Evolutionary conservation across 2,888 invertebrate genomes (phyloP), one percentile per base, ranked within the genome.

Genomic region (Charanyca ferruginea): DNA sequence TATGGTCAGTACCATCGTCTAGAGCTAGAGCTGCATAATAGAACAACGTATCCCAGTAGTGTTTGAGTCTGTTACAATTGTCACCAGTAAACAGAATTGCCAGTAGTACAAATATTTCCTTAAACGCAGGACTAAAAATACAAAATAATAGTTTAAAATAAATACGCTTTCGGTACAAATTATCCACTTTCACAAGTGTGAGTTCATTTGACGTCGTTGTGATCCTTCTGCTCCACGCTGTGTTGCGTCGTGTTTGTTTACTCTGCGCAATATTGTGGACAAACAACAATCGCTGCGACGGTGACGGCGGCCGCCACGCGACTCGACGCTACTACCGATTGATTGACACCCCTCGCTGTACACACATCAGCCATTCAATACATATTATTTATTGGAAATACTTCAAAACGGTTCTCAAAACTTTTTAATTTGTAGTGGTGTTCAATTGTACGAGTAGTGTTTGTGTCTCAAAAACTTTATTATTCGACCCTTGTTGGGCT

Each of bases 261-360:
- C 32, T 8, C 52, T 16, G 55, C 28, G 59, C 86, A 35, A 48
- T 62, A 32, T 49, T 89, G 87, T 88, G 88, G 89, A 85, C 88
- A 86, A 87, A 87, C 85, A 81, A n/a, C n/a, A n/a, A n/a, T n/a
- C n/a, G n/a, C n/a, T n/a, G 87, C 85, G 91, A 89, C 88, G 90
- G 91, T 91, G 73, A 82, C 52, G 51, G 84, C 85, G 91, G 85
- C 92, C 60, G 72, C 68, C 66, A 92, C 93, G 93, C 87, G 93
- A 16, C 82, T 47, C 83, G 79, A 81, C 84, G 85, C 87, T 83
- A 85, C 76, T 73, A 79, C 67, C 81, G 87, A 87, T 83, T 85
- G 87, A 88, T 87, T 83, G 87, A 83, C 85, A 78, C 82, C 73
- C 81, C 65, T 49, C 41, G 55, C 69, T 61, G 59, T 44, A 62